A percentile compares a stretch with the other conserved stretches of the same genome.
These are phyloP conservation scores for Scrobipalpa atriplicella DNA, from an alignment of 2,888 invertebrate genomes.

Conservation along the genomic window DNA sequence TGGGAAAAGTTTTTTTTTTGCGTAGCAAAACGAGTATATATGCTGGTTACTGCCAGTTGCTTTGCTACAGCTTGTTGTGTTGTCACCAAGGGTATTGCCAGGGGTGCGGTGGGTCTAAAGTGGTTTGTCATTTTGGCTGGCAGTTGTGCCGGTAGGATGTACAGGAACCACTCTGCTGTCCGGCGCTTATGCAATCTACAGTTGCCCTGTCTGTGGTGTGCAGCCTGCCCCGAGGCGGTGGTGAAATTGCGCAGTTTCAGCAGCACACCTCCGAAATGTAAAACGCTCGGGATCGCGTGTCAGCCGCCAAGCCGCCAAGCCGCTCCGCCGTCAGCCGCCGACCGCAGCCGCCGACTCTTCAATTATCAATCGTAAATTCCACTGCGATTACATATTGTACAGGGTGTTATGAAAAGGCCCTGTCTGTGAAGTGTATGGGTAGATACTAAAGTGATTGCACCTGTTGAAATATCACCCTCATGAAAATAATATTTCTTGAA, in stretches of 20 bases:
- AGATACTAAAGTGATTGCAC: too few relatives aligned
- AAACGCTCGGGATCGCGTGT: conserved; percentile 57
- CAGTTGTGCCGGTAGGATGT: too few relatives aligned
- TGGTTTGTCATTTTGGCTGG: not conserved
- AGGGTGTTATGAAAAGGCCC: not conserved
- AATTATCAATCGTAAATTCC: conserved; percentile 79
- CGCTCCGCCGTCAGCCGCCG: conserved; percentile 60
- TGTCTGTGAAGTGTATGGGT: too few relatives aligned
- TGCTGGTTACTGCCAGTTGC: too few relatives aligned
- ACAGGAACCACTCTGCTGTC: too few relatives aligned
- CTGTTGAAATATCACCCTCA: too few relatives aligned
- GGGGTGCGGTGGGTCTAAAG: too few relatives aligned
- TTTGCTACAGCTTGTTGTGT: too few relatives aligned
- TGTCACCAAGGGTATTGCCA: too few relatives aligned
- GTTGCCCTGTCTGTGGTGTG: not conserved
- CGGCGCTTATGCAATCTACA: not conserved
- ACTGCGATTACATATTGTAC: conserved; percentile 60
- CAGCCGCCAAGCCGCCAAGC: conserved; percentile 45
- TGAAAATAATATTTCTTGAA: too few relatives aligned
- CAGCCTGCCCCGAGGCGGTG: conserved; percentile 63
- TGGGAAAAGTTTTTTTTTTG: too few relatives aligned
- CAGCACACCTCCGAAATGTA: conserved; percentile 40
- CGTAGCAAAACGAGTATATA: too few relatives aligned
- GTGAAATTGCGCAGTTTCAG: conserved; percentile 71
- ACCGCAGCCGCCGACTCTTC: conserved; percentile 64